phyloP scores from a whole-genome alignment of 2,797 vertebrate species.

The Poecilia velifera region DNA sequence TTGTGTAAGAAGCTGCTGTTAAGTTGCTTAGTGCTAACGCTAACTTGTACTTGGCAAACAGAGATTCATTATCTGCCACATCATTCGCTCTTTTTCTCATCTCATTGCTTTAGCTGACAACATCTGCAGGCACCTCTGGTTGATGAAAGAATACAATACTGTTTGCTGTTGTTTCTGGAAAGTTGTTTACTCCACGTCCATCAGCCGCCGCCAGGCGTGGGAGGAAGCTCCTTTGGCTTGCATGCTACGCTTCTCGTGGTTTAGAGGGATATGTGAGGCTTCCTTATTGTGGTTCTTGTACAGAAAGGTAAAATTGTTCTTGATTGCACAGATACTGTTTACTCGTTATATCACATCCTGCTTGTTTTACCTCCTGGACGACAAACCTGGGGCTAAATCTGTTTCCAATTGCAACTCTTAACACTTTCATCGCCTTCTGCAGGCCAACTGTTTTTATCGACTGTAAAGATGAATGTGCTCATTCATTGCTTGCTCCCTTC shows the following conservation, averaged over 20 bases:
- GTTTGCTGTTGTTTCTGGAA: not conserved
- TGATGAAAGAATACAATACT: not conserved
- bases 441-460: slow-evolving; percentile 51
- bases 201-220: not conserved
- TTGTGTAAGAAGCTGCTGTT: not conserved
- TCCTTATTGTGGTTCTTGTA: not conserved
- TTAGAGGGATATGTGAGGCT: not conserved
- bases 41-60: not conserved
- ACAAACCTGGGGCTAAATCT: not conserved
- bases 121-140: not conserved
- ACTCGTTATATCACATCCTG: not conserved
- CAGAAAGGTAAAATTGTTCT: not conserved
- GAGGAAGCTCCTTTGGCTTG: too few relatives aligned
- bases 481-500: slow-evolving; percentile 23
- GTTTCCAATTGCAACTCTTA: slow-evolving; percentile 6
- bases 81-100: not conserved
- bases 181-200: not conserved
- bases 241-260: not conserved
- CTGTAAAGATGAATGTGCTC: slow-evolving; percentile 46
- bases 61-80: not conserved
- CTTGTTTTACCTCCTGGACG: not conserved
- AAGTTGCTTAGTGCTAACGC: not conserved
- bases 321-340: not conserved
- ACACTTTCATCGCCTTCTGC: slow-evolving; percentile 21
- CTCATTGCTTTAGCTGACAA: not conserved